These are phyloP conservation scores for Frieseomelitta varia DNA, from an alignment of 1,140 invertebrate genomes.

Conservation along the genomic window DNA sequence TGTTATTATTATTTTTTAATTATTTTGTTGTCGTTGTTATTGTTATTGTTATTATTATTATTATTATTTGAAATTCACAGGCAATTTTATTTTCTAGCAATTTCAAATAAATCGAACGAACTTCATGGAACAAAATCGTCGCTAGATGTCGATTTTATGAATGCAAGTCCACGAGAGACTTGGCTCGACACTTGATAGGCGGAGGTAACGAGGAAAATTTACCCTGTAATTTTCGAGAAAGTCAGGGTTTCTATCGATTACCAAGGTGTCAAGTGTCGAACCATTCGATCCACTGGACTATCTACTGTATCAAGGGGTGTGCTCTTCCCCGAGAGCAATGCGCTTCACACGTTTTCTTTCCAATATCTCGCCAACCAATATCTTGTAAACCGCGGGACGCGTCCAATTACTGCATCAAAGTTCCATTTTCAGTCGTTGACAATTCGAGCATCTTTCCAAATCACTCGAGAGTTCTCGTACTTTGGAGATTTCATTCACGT, in stretches of 20 bases:
- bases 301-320: not conserved
- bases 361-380: not conserved
- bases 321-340: not conserved
- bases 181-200: not conserved
- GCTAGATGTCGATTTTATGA: constrained; percentile 5
- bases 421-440: not conserved
- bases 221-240: constrained; percentile 24
- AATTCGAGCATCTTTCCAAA: not conserved
- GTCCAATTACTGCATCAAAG: not conserved
- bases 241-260: constrained; percentile 40
- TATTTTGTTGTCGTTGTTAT: too few species aligned
- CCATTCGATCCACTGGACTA: constrained; percentile 19
- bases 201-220: constrained; percentile 47
- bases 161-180: not conserved
- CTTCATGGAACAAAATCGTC: not conserved
- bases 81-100: too few species aligned
- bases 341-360: too few species aligned
- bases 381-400: not conserved
- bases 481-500: too few species aligned
- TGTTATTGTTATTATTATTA: too few species aligned
- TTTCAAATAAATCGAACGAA: not conserved
- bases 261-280: constrained; percentile 24
- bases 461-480: too few species aligned
- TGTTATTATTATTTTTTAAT: too few species aligned
- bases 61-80: too few species aligned